These are phyloP conservation scores for Ranitomeya imitator DNA, from an alignment of 2,113 vertebrate species.

Conservation along the genomic window DNA sequence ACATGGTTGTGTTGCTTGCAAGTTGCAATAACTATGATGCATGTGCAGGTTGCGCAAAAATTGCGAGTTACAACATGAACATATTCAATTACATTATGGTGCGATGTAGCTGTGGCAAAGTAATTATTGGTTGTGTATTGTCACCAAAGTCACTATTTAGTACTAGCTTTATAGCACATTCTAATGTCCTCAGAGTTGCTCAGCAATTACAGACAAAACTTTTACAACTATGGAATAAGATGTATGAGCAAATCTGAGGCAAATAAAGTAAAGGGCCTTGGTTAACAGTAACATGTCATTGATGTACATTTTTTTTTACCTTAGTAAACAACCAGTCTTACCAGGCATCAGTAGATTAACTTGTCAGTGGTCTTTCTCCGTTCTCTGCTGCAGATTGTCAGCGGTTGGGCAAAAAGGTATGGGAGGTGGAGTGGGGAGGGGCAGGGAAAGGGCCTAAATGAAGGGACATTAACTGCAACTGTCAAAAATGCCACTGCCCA, in stretches of 20 bases:
- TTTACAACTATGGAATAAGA: neutral
- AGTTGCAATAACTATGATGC: no score
- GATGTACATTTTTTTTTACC: constrained; percentile 3
- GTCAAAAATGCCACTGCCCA: constrained; percentile 37
- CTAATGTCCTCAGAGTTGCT: neutral
- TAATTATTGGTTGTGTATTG: no score
- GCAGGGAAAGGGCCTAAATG: constrained; percentile 46
- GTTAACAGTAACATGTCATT: neutral
- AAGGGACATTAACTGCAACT: constrained; percentile 49
- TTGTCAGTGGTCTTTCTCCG: constrained; percentile 42
- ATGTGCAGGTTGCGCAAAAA: no score
- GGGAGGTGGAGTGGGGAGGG: constrained; percentile 43
- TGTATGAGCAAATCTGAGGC: neutral
- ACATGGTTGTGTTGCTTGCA: no score
- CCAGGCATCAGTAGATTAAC: constrained; percentile 43
- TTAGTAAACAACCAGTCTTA: constrained; percentile 38
- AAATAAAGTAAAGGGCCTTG: neutral
- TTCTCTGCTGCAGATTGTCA: constrained; percentile 50
- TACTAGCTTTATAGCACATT: no score
- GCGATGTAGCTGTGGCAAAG: no score
- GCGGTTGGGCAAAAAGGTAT: constrained; percentile 46
- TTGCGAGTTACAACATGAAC: no score
- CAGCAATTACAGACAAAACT: neutral
- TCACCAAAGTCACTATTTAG: no score
- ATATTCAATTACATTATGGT: no score